Base-by-base conservation (phyloP, 1,140 invertebrate species). In the Metaphire vulgaris region DNA sequence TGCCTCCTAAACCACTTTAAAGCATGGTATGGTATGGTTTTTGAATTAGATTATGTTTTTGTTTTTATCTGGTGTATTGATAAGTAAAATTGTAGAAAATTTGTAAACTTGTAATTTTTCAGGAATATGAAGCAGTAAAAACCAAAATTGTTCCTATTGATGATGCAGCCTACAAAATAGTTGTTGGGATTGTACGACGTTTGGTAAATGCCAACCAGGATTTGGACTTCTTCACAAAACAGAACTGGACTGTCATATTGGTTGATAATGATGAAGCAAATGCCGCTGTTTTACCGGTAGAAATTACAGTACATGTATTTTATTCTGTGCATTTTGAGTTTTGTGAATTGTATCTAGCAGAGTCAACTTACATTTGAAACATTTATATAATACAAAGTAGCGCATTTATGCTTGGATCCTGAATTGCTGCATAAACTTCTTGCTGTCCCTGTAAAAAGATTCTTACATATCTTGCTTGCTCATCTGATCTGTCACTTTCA, bases 251-350 rank as follows among this genome's bases (percentile, higher is more conserved):
- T 32, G 79, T 90, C 30, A 85, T 83, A 74, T 85, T 90, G 74
- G 79, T 90, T 16, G 76, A 82, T 69, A 78, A 88, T 80, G 80
- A 75, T 70, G 77, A 84, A 6, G 75, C 79, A 1, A 90, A 89
- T 83, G 89, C 89, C 2, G 88, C 87, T 83, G 88, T 89, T 67
- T 80, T 89, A 72, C 88, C 89, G 56, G 89, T 89, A 82, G 85
- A 85, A 77, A 56, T 12, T 56, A 56, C n/a, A n/a, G n/a, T n/a
- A n/a, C n/a, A n/a, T n/a, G n/a, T n/a, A n/a, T n/a, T n/a, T n/a
- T n/a, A n/a, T n/a, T n/a, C n/a, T n/a, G n/a, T n/a, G n/a, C n/a
- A n/a, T n/a, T n/a, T n/a, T n/a, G n/a, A n/a, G n/a, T n/a, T n/a
- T n/a, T n/a, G n/a, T n/a, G n/a, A n/a, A n/a, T n/a, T n/a, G n/a